Evolutionary conservation across 2,888 invertebrate species (phyloP), one percentile per base, ranked within the genome.

Genomic region (Hemicrepidius hirtus): DNA sequence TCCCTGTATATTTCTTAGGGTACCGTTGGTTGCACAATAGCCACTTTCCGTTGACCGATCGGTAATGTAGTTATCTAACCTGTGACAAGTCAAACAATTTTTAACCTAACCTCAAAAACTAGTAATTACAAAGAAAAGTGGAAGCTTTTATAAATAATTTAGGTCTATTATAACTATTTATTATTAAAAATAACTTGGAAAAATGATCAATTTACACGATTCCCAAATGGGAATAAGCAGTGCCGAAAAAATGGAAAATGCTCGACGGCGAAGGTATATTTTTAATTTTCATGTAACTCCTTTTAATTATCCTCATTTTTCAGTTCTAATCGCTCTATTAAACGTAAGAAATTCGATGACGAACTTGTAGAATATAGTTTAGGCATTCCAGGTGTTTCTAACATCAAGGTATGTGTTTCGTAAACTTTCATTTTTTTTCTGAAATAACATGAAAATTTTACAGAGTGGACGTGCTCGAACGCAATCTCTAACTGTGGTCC

Each of bases 341-440:
- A 98, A 86, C 91, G 98, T 0, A 94, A 96, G 81, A 94, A 97
- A 80, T 98, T 98, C 87, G 98, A 98, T 84, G 98, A 98, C 89
- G 98, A 99, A 87, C 88, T 98, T 70, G 98, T 98, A 0, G 98
- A 98, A 81, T 96, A 95, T 78, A 96, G 95, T 85, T 87, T 95
- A 70, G 92, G 93, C 60, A 86, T 92, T 79, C 91, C 92, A 0
- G 92, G 85, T 77, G 81, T 87, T 21, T 84, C 85, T 13, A 84
- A 82, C 68, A 79, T 85, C 50, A 86, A 86, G 80, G 85, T 86
- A 82, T 74, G 3, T 18, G 12, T 24, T 0, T 24, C 10, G 7
- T 21, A 12, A 7, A 24, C 12, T 12, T 1, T 0, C 1, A 7
- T 7, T 3, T 3, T 24, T 7, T 5, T 49, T 49, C 1, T n/a